Conservation (phyloP, 1,140 invertebrate species). For the Archivesica marissinica region DNA sequence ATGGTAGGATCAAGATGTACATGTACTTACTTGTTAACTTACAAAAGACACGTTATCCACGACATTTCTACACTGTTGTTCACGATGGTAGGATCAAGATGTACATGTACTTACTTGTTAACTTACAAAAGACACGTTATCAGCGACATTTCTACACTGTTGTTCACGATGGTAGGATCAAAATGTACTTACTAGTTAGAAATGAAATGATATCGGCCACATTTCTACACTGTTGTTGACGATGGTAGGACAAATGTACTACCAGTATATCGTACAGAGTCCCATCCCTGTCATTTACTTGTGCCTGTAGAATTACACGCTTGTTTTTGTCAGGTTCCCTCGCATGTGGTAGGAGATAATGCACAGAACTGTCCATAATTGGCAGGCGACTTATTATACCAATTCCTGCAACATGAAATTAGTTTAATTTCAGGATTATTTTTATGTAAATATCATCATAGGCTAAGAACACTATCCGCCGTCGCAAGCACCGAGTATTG, state of each 20-base stretch:
- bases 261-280: constrained; percentile 68
- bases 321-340: constrained; percentile 74
- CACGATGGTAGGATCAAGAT: too few species aligned
- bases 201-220: constrained; percentile 69
- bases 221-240: constrained; percentile 79
- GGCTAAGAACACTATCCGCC: too few species aligned
- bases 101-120: too few species aligned
- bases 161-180: too few species aligned
- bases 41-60: too few species aligned
- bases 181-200: constrained; percentile 71
- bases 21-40: too few species aligned
- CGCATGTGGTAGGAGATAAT: constrained; percentile 66
- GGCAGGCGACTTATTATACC: constrained; percentile 74
- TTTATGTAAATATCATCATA: too few species aligned
- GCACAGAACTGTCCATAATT: constrained; percentile 53
- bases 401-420: constrained; percentile 68
- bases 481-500: too few species aligned
- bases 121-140: too few species aligned
- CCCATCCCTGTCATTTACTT: constrained; percentile 56
- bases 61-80: too few species aligned
- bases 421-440: not conserved
- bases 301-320: constrained; percentile 70
- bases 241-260: constrained; percentile 77
- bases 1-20: too few species aligned
- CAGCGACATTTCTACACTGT: too few species aligned